A percentile compares a stretch with the other conserved stretches of the same genome.
Conservation (phyloP, 2,888 invertebrate genomes). For the Synanthedon myopaeformis region DNA sequence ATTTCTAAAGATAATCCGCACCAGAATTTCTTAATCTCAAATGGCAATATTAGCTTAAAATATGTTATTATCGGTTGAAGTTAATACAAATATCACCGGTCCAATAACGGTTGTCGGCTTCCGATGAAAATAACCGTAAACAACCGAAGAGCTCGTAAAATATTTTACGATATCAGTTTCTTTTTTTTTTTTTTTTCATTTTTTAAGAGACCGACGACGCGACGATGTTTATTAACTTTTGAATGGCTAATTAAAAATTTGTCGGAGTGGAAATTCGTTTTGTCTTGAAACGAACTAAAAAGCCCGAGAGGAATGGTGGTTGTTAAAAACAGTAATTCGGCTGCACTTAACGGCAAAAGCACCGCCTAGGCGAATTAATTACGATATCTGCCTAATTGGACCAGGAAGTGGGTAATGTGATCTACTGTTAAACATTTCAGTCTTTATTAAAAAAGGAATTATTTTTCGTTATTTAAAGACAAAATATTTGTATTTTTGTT, state of each 20-base stretch:
- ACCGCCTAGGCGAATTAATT: too few species aligned
- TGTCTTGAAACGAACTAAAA: not conserved
- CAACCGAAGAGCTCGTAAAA: not conserved
- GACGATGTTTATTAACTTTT: slow-evolving; percentile 6
- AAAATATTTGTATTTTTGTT: too few species aligned
- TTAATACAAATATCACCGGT: not conserved
- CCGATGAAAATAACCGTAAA: not conserved
- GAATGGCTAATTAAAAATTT: not conserved
- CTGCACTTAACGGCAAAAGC: not conserved
- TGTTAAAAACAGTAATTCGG: not conserved
- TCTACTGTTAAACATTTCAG: too few species aligned
- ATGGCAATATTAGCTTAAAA: too few species aligned
- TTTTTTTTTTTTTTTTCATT: not conserved
- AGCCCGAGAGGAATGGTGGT: not conserved
- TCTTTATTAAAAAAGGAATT: too few species aligned
- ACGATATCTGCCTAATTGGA: too few species aligned
- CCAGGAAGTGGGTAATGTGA: too few species aligned
- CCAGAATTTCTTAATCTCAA: too few species aligned
- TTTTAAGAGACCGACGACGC: slow-evolving; percentile 1
- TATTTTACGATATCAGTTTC: not conserved
- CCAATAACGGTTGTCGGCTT: not conserved
- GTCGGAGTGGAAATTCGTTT: not conserved
- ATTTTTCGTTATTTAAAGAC: too few species aligned
- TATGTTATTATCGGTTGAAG: not conserved
- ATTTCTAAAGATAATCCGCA: too few species aligned